Conservation (phyloP, 2,113 vertebrate genomes). For the Xenopus tropicalis region UCB_Xtro_10.0 CM004451.2:46668501-46669000, state of each 20-base stretch:
- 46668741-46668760: slow-evolving; percentile 90
- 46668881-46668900: slow-evolving; percentile 19
- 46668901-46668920: background rate
- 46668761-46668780: slow-evolving; percentile 95
- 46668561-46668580: no score
- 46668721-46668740: slow-evolving; percentile 93
- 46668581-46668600: no score
- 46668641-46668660: slow-evolving; percentile 85
- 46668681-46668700: slow-evolving; percentile 82
- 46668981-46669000: no score
- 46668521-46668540: no score
- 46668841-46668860: slow-evolving; percentile 10
- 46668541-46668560: no score
- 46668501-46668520: no score
- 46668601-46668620: no score
- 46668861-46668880: slow-evolving; percentile 22
- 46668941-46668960: background rate
- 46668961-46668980: background rate
- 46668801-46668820: slow-evolving; percentile 75
- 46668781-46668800: slow-evolving; percentile 92
- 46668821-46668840: slow-evolving; percentile 26
- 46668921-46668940: slow-evolving; percentile 5
- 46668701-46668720: slow-evolving; percentile 96
- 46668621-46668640: slow-evolving; percentile 72
- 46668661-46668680: slow-evolving; percentile 86